Conservation (phyloP, 2,113 vertebrate species). For the Potamarius usumacintae region DNA sequence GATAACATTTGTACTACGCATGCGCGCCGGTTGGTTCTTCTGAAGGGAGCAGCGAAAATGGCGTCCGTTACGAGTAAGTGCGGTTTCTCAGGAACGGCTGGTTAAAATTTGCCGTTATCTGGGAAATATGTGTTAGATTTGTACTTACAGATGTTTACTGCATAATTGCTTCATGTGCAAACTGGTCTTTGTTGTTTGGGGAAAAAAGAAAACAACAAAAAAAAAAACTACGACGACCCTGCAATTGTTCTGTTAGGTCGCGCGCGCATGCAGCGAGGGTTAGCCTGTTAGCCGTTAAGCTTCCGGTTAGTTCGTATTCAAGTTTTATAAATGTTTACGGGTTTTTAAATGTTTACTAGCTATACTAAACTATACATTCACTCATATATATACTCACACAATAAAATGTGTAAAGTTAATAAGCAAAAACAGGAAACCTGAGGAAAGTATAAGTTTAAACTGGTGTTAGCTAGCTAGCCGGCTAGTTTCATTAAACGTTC, state of each 20-base stretch:
- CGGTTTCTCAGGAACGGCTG: neutral
- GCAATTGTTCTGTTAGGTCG: neutral
- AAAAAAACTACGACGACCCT: no score
- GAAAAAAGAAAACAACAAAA: no score
- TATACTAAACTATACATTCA: neutral
- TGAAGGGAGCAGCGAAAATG: conserved; percentile 53
- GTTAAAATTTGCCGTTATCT: neutral
- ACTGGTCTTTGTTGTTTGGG: no score
- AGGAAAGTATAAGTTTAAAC: neutral
- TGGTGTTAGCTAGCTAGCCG: neutral
- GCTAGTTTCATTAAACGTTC: neutral
- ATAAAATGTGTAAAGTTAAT: neutral
- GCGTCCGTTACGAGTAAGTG: conserved; percentile 73
- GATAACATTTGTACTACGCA: neutral
- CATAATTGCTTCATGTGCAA: fast-evolving
- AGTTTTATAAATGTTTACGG: neutral
- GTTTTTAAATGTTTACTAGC: neutral
- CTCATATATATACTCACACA: neutral
- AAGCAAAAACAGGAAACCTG: fast-evolving
- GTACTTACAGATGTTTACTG: neutral
- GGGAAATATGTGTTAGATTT: neutral
- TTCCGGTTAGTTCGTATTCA: neutral
- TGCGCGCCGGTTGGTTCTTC: neutral
- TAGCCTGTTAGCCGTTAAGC: neutral
- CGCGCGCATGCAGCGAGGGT: neutral